Base-by-base conservation (phyloP, 2,888 invertebrate species). In the Actias luna region DNA sequence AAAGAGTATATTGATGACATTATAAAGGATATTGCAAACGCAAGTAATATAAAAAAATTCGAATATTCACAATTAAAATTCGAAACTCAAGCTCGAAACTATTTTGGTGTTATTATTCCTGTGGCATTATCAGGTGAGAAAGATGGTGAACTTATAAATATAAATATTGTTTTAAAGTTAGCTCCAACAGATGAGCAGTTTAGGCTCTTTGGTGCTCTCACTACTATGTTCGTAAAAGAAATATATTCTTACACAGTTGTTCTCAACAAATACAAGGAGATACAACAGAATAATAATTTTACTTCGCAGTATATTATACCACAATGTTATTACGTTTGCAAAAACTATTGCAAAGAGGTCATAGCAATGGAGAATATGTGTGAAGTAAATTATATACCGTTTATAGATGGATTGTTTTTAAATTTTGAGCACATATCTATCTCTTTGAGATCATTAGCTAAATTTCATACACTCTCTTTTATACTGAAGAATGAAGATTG, bases 101-200 rank as follows among this genome's bases (percentile, higher is more conserved):
- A 88, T 69, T 92, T 92, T 46, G 92, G 90, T 36, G 72, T 87
- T 58, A 73, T 92, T 29, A 70, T 91, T 52, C 91, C 92, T 7
- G 70, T 88, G 57, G 67, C 73, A 52, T 67, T 92, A 67, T 69
- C 66, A 29, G 87, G 84, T 22, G 64, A 35, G 63, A 64, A 59
- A 42, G 50, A 76, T 50, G 72, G 67, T 1, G 68, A 69, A 35
- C 64, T 69, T 42, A 67, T 76, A 46, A 68, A 58, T 61, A 65
- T 85, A n/a, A 65, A 75, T 39, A 61, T 89, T 33, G 82, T 89
- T 60, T 72, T 92, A 63, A 92, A 92, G 77, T 73, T 90, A 63
- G 89, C 92, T 58, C 92, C 92, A 7, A 84, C 78, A 3, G 87
- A 91, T 67, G 88, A 89, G 65, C 77, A 79, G 65, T 91, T 78